phyloP scores from a whole-genome alignment of 2,113 vertebrate species.

The Acrocephalus kingi region DNA sequence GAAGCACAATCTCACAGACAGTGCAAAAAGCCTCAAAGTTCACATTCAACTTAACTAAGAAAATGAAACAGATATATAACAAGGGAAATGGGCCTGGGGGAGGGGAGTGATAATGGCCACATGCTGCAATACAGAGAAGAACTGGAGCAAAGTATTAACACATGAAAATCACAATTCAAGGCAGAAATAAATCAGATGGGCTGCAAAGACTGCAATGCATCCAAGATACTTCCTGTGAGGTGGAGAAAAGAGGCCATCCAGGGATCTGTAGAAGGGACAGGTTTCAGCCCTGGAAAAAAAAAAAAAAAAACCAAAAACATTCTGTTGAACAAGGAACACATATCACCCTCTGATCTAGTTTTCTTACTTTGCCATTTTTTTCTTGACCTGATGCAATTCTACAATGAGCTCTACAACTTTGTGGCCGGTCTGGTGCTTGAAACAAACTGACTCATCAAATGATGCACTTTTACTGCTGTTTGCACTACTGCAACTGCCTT shows the following conservation, averaged over 20 bases:
- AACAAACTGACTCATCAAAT: slow-evolving; percentile 54
- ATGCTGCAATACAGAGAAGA: slow-evolving; percentile 26
- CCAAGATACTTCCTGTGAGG: neutral
- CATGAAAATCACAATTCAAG: slow-evolving; percentile 49
- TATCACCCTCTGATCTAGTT: neutral
- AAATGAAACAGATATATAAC: slow-evolving; percentile 60
- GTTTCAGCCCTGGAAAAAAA: neutral
- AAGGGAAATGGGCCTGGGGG: slow-evolving; percentile 14
- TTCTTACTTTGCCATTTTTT: neutral
- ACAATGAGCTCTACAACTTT: neutral
- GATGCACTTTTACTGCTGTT: slow-evolving; percentile 49
- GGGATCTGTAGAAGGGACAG: neutral
- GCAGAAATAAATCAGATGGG: slow-evolving; percentile 46
- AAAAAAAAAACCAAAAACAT: neutral
- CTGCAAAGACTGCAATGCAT: neutral
- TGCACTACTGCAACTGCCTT: slow-evolving; percentile 6
- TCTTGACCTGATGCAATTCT: slow-evolving; percentile 17
- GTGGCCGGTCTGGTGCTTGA: slow-evolving; percentile 28
- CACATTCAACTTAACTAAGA: slow-evolving; percentile 52
- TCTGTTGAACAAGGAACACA: neutral
- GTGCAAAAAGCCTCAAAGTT: too few species aligned
- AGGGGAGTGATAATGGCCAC: slow-evolving; percentile 30
- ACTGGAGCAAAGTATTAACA: slow-evolving; percentile 50
- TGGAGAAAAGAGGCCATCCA: slow-evolving; percentile 11
- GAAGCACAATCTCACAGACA: too few species aligned